Evolutionary conservation across 2,113 vertebrate species (phyloP).

Genomic region (Oxyura jamaicensis): DNA sequence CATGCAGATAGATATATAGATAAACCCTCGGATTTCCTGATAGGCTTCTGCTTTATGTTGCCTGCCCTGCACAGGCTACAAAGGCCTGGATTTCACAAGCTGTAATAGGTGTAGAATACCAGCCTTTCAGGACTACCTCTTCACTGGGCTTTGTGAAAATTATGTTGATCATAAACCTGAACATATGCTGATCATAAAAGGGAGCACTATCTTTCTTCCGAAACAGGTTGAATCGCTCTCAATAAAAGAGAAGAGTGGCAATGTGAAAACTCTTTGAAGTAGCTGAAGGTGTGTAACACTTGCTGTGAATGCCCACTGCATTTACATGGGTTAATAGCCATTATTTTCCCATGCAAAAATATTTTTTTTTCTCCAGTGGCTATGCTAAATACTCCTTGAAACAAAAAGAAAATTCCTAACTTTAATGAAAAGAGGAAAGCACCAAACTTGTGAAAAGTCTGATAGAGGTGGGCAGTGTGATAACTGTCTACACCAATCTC

Average conservation of each 20-base stretch:
- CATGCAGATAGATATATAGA: neutral
- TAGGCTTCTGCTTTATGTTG: neutral
- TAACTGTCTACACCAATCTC: neutral
- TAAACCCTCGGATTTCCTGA: neutral
- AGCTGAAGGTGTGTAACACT: neutral
- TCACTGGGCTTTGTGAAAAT: constrained; percentile 17
- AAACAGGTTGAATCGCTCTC: neutral
- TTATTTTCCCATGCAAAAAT: neutral
- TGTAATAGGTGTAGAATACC: neutral
- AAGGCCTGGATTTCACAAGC: neutral
- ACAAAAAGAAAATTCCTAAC: neutral
- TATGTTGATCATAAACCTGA: constrained; percentile 27
- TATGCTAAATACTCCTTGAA: neutral
- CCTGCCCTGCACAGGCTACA: neutral
- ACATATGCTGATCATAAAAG: constrained; percentile 29
- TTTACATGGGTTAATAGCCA: neutral
- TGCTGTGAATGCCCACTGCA: neutral
- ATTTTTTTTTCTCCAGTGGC: neutral
- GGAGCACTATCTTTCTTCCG: constrained; percentile 5
- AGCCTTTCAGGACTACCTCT: neutral
- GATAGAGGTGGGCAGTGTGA: neutral
- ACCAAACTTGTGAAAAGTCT: neutral
- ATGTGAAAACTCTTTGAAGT: neutral
- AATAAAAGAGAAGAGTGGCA: neutral
- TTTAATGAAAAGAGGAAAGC: neutral